These are phyloP conservation scores for Mastomys coucha DNA, from an alignment of 2,113 vertebrate species.

Conservation along the genomic window DNA sequence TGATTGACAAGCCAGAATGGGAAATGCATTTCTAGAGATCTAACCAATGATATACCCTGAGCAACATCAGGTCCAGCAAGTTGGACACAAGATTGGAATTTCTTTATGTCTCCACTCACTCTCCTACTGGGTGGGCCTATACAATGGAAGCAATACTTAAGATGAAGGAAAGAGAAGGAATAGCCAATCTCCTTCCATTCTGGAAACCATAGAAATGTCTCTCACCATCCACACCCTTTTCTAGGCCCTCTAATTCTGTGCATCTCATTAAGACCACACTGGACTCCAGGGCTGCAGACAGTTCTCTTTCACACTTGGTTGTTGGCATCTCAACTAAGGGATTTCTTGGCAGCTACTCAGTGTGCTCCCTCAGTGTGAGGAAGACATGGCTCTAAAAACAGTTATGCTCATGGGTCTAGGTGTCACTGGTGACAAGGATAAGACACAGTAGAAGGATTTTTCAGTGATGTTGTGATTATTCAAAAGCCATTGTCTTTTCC, in stretches of 20 bases:
- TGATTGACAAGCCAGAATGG: neutral
- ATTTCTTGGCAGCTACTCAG: neutral
- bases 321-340: rapidly evolving
- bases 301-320: neutral
- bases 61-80: neutral
- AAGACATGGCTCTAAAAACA: neutral
- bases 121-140: neutral
- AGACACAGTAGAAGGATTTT: neutral
- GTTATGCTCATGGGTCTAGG: too few species aligned
- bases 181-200: neutral
- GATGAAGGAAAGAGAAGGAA: neutral
- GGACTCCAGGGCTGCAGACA: rapidly evolving
- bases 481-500: rapidly evolving
- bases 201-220: neutral
- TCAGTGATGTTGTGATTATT: too few species aligned
- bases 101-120: neutral
- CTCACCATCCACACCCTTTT: rapidly evolving
- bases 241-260: rapidly evolving
- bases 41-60: rapidly evolving
- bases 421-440: neutral
- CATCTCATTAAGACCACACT: rapidly evolving
- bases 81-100: neutral
- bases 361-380: rapidly evolving
- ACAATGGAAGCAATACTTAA: neutral
- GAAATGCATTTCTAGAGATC: neutral